Conservation (phyloP, 92 coral and sea anemone species). For the Heliopora coerulea region DNA sequence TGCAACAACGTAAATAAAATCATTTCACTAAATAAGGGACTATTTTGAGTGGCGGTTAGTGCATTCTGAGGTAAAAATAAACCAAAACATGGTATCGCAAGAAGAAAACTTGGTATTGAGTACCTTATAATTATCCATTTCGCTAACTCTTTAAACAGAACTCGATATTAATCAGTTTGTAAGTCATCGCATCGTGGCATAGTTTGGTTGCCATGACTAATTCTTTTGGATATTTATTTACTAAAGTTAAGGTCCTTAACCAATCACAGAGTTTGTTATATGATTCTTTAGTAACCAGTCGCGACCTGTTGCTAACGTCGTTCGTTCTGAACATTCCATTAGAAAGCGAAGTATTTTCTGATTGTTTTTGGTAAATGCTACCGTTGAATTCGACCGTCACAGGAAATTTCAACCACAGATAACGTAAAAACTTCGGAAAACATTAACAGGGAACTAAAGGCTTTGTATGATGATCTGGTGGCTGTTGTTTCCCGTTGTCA, state of each 20-base stretch:
- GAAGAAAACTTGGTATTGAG: neutral
- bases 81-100: too few relatives aligned
- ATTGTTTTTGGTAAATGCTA: neutral
- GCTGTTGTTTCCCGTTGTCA: neutral
- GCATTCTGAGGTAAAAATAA: too few relatives aligned
- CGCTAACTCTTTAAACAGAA: constrained; percentile 12
- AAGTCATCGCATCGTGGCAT: neutral
- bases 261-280: neutral
- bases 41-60: too few relatives aligned
- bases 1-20: constrained; percentile 16
- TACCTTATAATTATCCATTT: constrained; percentile 42
- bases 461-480: neutral
- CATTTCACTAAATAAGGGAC: neutral
- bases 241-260: neutral
- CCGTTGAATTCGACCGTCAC: too few relatives aligned
- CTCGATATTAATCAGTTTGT: neutral
- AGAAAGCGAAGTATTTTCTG: neutral
- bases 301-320: constrained; percentile 13
- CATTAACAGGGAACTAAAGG: too few relatives aligned
- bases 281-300: constrained; percentile 20
- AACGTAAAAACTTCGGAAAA: too few relatives aligned
- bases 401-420: too few relatives aligned
- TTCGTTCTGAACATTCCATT: constrained; percentile 12
- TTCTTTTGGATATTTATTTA: neutral
- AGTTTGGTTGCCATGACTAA: constrained; percentile 26